Evolutionary conservation across 2,888 invertebrate genomes (phyloP), one percentile per base, ranked within the genome.

Genomic region (Deilephila elpenor): DNA sequence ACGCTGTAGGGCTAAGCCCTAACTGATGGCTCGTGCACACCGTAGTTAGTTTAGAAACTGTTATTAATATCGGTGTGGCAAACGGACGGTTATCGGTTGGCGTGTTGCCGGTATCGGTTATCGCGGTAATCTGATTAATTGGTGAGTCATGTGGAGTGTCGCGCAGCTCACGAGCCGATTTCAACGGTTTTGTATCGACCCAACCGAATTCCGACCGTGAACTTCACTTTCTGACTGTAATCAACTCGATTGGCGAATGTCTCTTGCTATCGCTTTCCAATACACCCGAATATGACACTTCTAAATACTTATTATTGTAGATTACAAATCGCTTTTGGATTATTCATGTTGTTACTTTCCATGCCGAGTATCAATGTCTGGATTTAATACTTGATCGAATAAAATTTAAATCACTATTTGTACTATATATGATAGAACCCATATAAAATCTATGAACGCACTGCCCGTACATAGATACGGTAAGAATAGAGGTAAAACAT

Each of bases 81-180:
- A 82, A 77, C 81, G 76, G 80, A 79, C 78, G 83, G 81, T 80
- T 83, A 86, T 84, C 83, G 83, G 82, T 29, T 72, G 71, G 73
- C 71, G 78, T 82, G 80, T 78, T 76, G 77, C 78, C 84, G 89
- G 89, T 91, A 91, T 83, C 82, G 74, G 84, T 85, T 91, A 91
- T 92, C 91, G 85, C 77, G 74, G 79, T 90, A 90, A 92, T 93
- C 91, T 86, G 89, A 91, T 91, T 92, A 92, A 91, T 92, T 89
- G 87, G 85, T 89, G 89, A 90, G 81, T 90, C 91, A 89, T 78
- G 79, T 83, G 78, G 80, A 83, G 80, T 82, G 85, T 82, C 80
- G 80, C 51, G 51, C 67, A 44, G 44, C 67, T 67, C 80, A 76
- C 80, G 80, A 79, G 81, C 77, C 80, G 78, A 74, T 75, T 78